Base-by-base conservation (phyloP, 2,888 invertebrate species). In the Phalera bucephala region DNA sequence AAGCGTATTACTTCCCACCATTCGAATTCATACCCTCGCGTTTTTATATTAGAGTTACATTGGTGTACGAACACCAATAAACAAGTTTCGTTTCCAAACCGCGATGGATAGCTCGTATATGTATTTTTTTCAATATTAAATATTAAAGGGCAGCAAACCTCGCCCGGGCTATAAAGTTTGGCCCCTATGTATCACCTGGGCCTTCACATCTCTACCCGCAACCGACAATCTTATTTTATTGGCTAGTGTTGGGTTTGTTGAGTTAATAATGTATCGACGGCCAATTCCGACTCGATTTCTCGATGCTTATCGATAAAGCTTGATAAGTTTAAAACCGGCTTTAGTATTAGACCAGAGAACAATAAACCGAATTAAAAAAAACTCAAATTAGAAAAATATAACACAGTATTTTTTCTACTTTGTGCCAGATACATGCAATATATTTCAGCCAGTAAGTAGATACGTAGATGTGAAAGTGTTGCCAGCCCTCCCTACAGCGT, bases 141-240 rank as follows among this genome's bases (percentile, higher is more conserved):
- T 84, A 83, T 85, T 86, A 79, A 87, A 79, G 72, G 56, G 74
- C 76, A 75, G 79, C 70, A 81, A 84, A 82, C 83, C 85, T 80
- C 81, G 67, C 76, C 62, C 68, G 56, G 49, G 75, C 82, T 74
- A 83, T 88, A 87, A 88, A 85, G 64, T 80, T 78, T 54, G 75
- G 68, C 77, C 75, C 71, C 72, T 70, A 79, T 82, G 83, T 73
- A 84, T 86, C 86, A 86, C 82, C 80, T 80, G 83, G 73, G 77
- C 67, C 77, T 68, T 64, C 67, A 56, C 52, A 60, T 68, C 61
- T 56, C 61, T 56, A 57, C 66, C 65, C 71, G 65, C 67, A 65
- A 68, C 80, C 78, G 72, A 79, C 83, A 83, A 79, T 80, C 75
- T 80, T 79, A 72, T 80, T 82, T 81, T 82, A 82, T 80, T 73